phyloP scores from a whole-genome alignment of 2,797 vertebrate species.

The Anniella stebbinsi region DNA sequence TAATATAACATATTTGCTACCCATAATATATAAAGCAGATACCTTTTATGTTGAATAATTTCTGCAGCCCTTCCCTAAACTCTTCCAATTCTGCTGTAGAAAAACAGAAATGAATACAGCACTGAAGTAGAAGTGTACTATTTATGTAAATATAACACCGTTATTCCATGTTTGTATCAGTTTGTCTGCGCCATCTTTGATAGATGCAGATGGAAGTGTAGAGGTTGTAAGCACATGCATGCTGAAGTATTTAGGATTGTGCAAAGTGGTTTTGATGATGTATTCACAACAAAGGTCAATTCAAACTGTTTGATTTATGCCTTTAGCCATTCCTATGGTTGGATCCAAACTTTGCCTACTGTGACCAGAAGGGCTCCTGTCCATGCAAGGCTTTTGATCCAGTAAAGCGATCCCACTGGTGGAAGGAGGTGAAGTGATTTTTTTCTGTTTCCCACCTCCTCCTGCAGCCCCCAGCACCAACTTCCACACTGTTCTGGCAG shows the following conservation, averaged over 20 bases:
- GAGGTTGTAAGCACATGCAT: too few relatives aligned
- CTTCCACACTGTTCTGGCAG: too few relatives aligned
- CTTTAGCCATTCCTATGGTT: neutral
- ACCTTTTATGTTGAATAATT: neutral
- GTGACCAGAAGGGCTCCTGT: neutral
- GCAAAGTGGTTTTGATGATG: neutral
- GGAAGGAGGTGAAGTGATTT: neutral
- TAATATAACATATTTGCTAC: neutral
- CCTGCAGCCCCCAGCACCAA: neutral
- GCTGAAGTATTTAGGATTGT: too few relatives aligned
- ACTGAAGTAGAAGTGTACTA: neutral
- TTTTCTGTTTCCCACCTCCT: neutral
- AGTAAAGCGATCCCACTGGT: neutral
- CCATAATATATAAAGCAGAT: neutral
- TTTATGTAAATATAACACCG: neutral
- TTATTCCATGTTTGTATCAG: neutral
- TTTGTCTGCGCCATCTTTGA: neutral
- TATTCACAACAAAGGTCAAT: slow-evolving; percentile 7
- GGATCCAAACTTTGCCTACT: neutral
- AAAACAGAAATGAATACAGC: neutral
- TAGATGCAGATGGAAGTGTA: neutral
- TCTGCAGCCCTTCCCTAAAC: slow-evolving; percentile 12
- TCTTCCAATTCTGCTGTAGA: slow-evolving; percentile 31
- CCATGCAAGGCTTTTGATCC: neutral
- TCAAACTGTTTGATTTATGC: neutral